These are phyloP conservation scores for Rhadinocentrus ornatus DNA, from an alignment of 2,797 vertebrate genomes.

Conservation along the genomic window DNA sequence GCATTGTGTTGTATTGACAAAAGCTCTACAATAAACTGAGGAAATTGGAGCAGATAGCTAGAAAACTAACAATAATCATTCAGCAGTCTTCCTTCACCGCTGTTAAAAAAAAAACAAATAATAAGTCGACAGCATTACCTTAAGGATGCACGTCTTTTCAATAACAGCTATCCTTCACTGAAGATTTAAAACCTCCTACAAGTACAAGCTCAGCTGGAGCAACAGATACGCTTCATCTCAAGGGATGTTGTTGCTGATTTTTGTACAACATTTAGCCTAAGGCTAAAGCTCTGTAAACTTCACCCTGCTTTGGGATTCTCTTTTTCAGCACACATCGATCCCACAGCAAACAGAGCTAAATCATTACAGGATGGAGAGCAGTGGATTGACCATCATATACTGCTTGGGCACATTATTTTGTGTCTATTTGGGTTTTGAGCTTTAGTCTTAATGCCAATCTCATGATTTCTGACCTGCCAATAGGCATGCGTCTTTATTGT, in stretches of 20 bases:
- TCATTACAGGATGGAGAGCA: slow-evolving; percentile 70
- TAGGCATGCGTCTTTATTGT: slow-evolving; percentile 7
- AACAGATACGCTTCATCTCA: slow-evolving; percentile 80
- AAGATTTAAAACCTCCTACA: slow-evolving; percentile 80
- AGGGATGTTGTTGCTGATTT: slow-evolving; percentile 82
- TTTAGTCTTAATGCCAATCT: slow-evolving; percentile 32
- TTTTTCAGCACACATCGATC: slow-evolving; percentile 78
- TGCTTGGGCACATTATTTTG: slow-evolving; percentile 49
- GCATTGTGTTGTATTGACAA: slow-evolving; percentile 57
- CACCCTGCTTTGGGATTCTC: slow-evolving; percentile 80
- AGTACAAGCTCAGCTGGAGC: slow-evolving; percentile 82
- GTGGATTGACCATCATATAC: slow-evolving; percentile 64
- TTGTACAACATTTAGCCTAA: slow-evolving; percentile 82
- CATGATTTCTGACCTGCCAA: slow-evolving; percentile 26
- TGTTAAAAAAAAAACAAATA: slow-evolving; percentile 61
- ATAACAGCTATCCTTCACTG: slow-evolving; percentile 75
- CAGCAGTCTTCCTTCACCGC: slow-evolving; percentile 52
- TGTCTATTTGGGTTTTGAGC: slow-evolving; percentile 18
- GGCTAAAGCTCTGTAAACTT: slow-evolving; percentile 83
- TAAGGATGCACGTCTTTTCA: slow-evolving; percentile 73
- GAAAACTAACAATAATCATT: slow-evolving; percentile 66
- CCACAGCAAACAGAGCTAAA: slow-evolving; percentile 78
- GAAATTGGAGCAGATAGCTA: slow-evolving; percentile 66
- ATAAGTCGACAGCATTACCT: slow-evolving; percentile 73
- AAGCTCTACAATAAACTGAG: slow-evolving; percentile 43